Evolutionary conservation across 2,113 vertebrate genomes (phyloP), one percentile per base, ranked within the genome.

Genomic region (Passer montanus): DNA sequence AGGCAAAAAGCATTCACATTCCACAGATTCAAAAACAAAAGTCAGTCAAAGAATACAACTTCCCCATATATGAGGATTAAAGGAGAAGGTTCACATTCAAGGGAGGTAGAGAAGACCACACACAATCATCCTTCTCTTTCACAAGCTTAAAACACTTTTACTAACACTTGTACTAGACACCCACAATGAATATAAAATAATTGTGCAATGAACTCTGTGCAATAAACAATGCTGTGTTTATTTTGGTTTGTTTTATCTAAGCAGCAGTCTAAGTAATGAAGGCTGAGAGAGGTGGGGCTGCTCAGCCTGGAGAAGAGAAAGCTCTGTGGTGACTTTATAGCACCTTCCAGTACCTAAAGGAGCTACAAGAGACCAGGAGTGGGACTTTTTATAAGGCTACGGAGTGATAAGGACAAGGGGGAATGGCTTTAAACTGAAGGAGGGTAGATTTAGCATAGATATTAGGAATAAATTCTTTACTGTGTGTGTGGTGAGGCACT

Each of bases 31-130:
- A 75, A 58, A 60, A 52, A 5, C 15, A 86, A 41, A 76, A 62
- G 18, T 11, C 6, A 46, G 47, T 24, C 33, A 58, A 50, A 80
- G 53, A n/a, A 59, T 64, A 79, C 28, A 43, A 11, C 3, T 27
- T 58, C 22, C 5, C 26, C 10, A 21, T 14, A 80, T 2, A 30
- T 2, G 11, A 73, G 64, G 27, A 73, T 20, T 35, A 50, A 82
- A 68, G 16, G 27, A 70, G 27, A n/a, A 94, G 27, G 20, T 46
- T 76, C 18, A 43, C 27, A 22, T 35, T 64, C 49, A 52, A 31
- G 11, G 22, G 19, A 64, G 22, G 8, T 6, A 35, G 35, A 60
- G 26, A 87, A 47, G 27, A 72, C 6, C 17, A 50, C 0, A 0
- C 31, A 37, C 31, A 53, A 13, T 28, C 27, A 78, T 15, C 53